These are phyloP conservation scores for Drosophila imparisetae DNA, from an alignment of 2,888 invertebrate genomes.

Conservation along the genomic window DNA sequence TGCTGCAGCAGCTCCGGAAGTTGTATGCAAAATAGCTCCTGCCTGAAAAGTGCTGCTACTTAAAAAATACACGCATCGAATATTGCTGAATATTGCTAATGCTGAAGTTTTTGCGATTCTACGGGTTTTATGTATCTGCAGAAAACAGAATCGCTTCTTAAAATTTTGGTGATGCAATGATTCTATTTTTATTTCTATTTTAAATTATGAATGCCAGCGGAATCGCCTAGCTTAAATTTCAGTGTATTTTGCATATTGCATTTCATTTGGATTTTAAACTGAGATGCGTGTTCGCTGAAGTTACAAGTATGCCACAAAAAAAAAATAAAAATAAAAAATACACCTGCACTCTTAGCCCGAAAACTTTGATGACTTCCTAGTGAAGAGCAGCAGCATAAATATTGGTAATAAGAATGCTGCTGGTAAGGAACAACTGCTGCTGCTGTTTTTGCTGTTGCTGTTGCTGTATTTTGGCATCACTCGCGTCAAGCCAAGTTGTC, in stretches of 20 bases:
- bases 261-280: conserved; percentile 44
- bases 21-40: conserved; percentile 56
- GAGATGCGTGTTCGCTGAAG: conserved; percentile 29
- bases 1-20: conserved; percentile 29
- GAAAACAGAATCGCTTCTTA: neutral
- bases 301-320: conserved; percentile 16
- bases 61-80: conserved; percentile 3
- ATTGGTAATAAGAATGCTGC: conserved; percentile 59
- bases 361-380: conserved; percentile 72
- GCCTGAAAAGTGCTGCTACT: conserved; percentile 19
- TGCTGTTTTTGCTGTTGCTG: conserved; percentile 21
- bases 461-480: conserved; percentile 53
- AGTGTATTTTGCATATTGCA: conserved; percentile 54
- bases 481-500: conserved; percentile 72
- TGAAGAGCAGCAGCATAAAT: conserved; percentile 24
- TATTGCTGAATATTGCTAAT: neutral
- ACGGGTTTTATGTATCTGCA: neutral
- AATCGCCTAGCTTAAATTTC: conserved; percentile 12
- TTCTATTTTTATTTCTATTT: neutral
- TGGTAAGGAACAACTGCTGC: conserved; percentile 35
- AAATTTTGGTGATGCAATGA: neutral
- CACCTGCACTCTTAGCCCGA: conserved; percentile 48
- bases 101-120: neutral
- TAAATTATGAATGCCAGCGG: neutral
- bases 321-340: conserved; percentile 12